These are phyloP conservation scores for Spilosoma lubricipeda DNA, from an alignment of 2,888 invertebrate genomes.

Conservation along the genomic window DNA sequence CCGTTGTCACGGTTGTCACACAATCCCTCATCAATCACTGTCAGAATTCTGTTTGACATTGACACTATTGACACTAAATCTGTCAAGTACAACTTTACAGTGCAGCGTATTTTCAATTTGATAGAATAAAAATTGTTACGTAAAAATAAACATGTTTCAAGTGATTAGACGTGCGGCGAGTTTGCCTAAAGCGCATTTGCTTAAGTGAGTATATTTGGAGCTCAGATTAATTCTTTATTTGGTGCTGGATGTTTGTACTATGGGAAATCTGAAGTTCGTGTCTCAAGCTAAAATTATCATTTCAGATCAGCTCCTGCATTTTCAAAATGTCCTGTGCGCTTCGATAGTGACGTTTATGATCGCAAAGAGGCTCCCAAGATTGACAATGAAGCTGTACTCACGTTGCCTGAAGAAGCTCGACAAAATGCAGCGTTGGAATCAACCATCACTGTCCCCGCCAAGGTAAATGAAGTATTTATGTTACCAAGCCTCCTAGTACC, in stretches of 20 bases:
- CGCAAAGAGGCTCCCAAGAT: slow-evolving; percentile 81
- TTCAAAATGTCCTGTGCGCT: slow-evolving; percentile 59
- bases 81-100: background rate
- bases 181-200: slow-evolving; percentile 63
- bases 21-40: too few relatives aligned
- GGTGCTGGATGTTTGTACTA: background rate
- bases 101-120: slow-evolving; percentile 32
- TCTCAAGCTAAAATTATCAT: background rate
- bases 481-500: background rate
- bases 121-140: slow-evolving; percentile 48
- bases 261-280: background rate
- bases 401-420: slow-evolving; percentile 80
- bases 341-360: slow-evolving; percentile 58
- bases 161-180: slow-evolving; percentile 61
- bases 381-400: slow-evolving; percentile 79
- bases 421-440: slow-evolving; percentile 78
- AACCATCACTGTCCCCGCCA: slow-evolving; percentile 85
- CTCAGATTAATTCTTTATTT: background rate
- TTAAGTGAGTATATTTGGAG: slow-evolving; percentile 61
- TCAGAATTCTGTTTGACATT: background rate
- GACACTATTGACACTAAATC: background rate
- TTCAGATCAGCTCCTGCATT: slow-evolving; percentile 73
- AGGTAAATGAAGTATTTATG: slow-evolving; percentile 68
- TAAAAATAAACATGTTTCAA: slow-evolving; percentile 70
- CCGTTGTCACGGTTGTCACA: too few relatives aligned